These are phyloP conservation scores for Holothuria leucospilota DNA, from an alignment of 53 echinoderm and acorn worm species.

Conservation along the genomic window DNA sequence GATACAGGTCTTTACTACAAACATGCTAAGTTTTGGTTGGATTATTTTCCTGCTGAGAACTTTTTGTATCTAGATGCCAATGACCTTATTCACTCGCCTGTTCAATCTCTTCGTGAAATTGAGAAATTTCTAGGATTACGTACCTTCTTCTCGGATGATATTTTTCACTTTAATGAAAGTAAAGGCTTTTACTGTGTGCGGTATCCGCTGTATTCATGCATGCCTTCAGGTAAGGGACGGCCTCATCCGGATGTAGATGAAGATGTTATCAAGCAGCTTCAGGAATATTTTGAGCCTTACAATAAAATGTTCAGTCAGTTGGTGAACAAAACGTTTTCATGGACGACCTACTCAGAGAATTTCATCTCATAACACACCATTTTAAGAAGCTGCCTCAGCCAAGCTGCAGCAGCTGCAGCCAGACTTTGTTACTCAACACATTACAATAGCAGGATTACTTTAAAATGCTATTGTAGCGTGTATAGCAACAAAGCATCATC, in stretches of 20 bases:
- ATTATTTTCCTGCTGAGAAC: slow-evolving; percentile 69
- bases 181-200: slow-evolving; percentile 85
- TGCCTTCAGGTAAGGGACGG: slow-evolving; percentile 76
- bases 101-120: slow-evolving; percentile 61
- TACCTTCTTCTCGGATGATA: slow-evolving; percentile 72
- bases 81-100: slow-evolving; percentile 70
- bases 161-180: slow-evolving; percentile 81
- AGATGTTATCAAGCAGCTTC: slow-evolving; percentile 45
- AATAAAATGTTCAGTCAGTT: slow-evolving; percentile 60
- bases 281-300: slow-evolving; percentile 74
- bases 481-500: too few relatives aligned
- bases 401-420: too few relatives aligned
- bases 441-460: too few relatives aligned
- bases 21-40: slow-evolving; percentile 68
- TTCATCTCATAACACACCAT: neutral
- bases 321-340: slow-evolving; percentile 52
- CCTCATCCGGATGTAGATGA: slow-evolving; percentile 72
- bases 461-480: too few relatives aligned
- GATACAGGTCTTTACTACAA: slow-evolving; percentile 80
- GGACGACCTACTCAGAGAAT: slow-evolving; percentile 52
- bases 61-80: slow-evolving; percentile 78
- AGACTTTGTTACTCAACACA: too few relatives aligned
- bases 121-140: slow-evolving; percentile 78
- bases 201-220: slow-evolving; percentile 80
- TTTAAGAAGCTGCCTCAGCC: too few relatives aligned